Base-by-base conservation (phyloP, 1,140 invertebrate species). In the Magallana gigas region DNA sequence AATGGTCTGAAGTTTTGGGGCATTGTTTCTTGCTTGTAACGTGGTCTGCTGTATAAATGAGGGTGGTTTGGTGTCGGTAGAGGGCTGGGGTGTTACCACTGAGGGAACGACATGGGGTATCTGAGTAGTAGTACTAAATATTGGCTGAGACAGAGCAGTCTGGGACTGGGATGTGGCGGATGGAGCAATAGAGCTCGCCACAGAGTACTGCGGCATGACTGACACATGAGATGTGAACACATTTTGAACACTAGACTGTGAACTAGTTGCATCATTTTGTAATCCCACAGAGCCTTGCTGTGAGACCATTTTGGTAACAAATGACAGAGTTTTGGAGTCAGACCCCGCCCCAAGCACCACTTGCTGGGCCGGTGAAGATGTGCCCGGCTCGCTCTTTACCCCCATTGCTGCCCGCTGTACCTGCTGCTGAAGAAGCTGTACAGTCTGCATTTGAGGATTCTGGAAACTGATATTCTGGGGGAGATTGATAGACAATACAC, bases 401-500 rank as follows among this genome's bases (percentile, higher is more conserved):
- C 68, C 68, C 12, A 76, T 29, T 12, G 48, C 48, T 57, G 81
- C 16, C 29, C 94, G 92, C 29, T 92, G 93, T 9, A 90, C 89
- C 62, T 88, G 88, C 48, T 93, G 91, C 83, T 91, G 93, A 85
- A 93, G 90, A 68, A 92, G 90, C 86, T 81, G 88, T 57, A 89
- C 57, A 36, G 76, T 84, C 86, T 85, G 90, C 84, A 88, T 87
- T 87, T 83, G 89, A 62, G 58, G 80, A 82, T 84, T 86, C 64
- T 85, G 91, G n/a, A 90, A 85, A 56, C 80, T 83, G 23, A 88
- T 57, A 83, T 84, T 91, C 71, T 85, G 90, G 59, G 57, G 88
- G 68, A 93, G 87, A 85, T 92, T 92, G n/a, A 93, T 76, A 12
- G 90, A 92, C 58, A 92, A 88, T 68, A 91, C 87, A 29, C 76